Conservation (phyloP, 2,113 vertebrate genomes). For the rabbit (Oryctolagus cuniculus) region DNA sequence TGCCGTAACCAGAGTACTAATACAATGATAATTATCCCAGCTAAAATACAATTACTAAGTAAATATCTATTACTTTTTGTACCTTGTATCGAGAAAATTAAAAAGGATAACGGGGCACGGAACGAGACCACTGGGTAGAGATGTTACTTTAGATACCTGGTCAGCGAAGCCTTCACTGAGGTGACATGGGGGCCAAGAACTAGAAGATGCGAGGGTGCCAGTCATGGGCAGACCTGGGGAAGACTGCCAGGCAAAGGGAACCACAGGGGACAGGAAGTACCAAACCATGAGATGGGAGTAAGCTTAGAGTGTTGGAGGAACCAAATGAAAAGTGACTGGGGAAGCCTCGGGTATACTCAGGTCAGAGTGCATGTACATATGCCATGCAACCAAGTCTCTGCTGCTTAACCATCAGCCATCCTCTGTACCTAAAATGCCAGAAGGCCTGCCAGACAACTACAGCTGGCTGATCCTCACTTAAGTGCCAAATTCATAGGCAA, state of each 20-base stretch:
- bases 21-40: conserved; percentile 45
- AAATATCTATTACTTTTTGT: background rate
- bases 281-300: background rate
- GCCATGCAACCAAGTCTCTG: background rate
- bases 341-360: background rate
- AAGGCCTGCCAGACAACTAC: background rate
- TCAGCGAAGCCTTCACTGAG: background rate
- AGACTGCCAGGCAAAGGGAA: background rate
- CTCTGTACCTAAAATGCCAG: background rate
- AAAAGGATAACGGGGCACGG: background rate
- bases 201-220: background rate
- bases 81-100: conserved; percentile 29
- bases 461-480: background rate
- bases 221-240: background rate
- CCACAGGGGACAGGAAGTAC: background rate
- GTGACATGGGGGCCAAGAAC: background rate
- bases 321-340: background rate
- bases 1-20: background rate
- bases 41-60: conserved; percentile 27
- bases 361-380: background rate
- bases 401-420: background rate
- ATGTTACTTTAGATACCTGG: background rate
- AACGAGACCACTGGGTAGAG: background rate
- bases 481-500: background rate
- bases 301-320: background rate